Conservation (phyloP, 2,113 vertebrate species). For the Toxotes jaculatrix region DNA sequence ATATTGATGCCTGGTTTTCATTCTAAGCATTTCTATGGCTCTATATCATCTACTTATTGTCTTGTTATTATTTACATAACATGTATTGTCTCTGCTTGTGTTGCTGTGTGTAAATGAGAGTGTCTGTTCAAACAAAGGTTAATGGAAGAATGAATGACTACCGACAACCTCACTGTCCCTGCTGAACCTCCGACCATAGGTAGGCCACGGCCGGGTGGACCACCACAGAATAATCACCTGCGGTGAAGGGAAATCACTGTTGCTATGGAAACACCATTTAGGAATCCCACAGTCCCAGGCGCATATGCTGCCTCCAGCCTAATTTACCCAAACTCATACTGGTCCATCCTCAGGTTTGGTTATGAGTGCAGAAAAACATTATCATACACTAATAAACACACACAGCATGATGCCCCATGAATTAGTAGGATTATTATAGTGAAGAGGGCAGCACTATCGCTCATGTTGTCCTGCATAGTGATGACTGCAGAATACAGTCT, state of each 20-base stretch:
- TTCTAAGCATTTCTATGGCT: not conserved
- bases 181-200: slow-evolving; percentile 31
- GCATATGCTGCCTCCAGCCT: slow-evolving; percentile 42
- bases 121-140: slow-evolving; percentile 32
- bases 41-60: not conserved
- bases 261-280: slow-evolving; percentile 75
- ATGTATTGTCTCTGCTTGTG: slow-evolving; percentile 16
- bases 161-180: slow-evolving; percentile 20
- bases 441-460: not conserved
- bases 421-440: slow-evolving; percentile 20
- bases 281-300: slow-evolving; percentile 41
- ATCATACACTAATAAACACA: slow-evolving; percentile 39
- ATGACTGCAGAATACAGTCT: slow-evolving; percentile 4
- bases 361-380: slow-evolving; percentile 24
- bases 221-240: slow-evolving; percentile 62
- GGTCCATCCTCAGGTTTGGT: slow-evolving; percentile 20
- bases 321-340: slow-evolving; percentile 57
- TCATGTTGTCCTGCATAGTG: not conserved
- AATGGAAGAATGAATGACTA: slow-evolving; percentile 40
- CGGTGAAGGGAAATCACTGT: slow-evolving; percentile 60
- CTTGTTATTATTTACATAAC: slow-evolving; percentile 10
- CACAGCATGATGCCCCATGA: slow-evolving; percentile 17
- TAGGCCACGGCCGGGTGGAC: slow-evolving; percentile 49
- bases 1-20: not conserved
- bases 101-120: slow-evolving; percentile 34